Percentiles rank a stretch among this genome's conserved stretches.
These are phyloP conservation scores for Tapera naevia DNA, from an alignment of 2,797 vertebrate species.

Conservation along the genomic window DNA sequence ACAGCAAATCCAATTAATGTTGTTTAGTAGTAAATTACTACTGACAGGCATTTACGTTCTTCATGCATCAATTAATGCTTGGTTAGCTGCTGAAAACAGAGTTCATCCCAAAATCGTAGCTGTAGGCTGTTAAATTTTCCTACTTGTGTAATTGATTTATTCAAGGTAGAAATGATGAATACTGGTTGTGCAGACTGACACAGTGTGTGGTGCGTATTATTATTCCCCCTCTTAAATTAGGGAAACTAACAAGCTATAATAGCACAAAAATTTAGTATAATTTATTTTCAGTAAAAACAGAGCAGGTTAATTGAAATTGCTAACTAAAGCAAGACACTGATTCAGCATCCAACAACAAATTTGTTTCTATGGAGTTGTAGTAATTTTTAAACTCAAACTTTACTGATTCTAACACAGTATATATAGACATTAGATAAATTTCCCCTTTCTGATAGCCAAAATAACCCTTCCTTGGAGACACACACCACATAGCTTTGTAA, in stretches of 20 bases:
- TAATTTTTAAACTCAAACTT: background rate
- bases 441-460: background rate
- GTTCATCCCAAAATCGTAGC: slow-evolving; percentile 63
- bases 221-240: slow-evolving; percentile 34
- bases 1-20: slow-evolving; percentile 56
- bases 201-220: background rate
- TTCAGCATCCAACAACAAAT: background rate
- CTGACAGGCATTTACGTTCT: slow-evolving; percentile 56
- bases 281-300: slow-evolving; percentile 9
- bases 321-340: background rate
- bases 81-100: slow-evolving; percentile 55
- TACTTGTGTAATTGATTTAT: slow-evolving; percentile 60
- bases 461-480: background rate
- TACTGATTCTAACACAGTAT: background rate
- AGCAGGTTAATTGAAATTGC: background rate
- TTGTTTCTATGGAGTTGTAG: background rate
- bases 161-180: slow-evolving; percentile 41
- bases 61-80: slow-evolving; percentile 59
- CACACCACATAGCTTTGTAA: background rate
- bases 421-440: background rate
- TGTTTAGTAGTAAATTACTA: slow-evolving; percentile 55
- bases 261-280: background rate
- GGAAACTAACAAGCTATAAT: background rate
- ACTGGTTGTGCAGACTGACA: background rate
- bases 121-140: slow-evolving; percentile 50